Percentiles rank a stretch among this genome's conserved stretches.
Conservation (phyloP, 1,140 invertebrate species). For the Magallana angulata region DNA sequence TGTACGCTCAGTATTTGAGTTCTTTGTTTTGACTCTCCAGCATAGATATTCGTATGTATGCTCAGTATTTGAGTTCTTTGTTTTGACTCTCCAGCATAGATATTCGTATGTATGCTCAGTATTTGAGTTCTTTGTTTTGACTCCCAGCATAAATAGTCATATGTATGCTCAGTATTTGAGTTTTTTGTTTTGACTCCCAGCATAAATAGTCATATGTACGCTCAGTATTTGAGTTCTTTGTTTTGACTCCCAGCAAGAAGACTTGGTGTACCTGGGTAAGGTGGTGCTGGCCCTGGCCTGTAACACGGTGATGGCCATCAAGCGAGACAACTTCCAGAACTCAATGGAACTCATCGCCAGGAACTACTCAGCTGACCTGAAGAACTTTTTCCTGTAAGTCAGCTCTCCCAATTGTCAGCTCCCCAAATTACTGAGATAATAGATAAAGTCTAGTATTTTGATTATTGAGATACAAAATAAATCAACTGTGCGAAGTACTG, state of each 20-base stretch:
- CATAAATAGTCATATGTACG: constrained; percentile 78
- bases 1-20: too few relatives aligned
- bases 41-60: constrained; percentile 78
- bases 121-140: background rate
- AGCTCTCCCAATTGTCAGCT: constrained; percentile 71
- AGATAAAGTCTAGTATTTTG: too few relatives aligned
- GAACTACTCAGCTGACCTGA: constrained; percentile 93
- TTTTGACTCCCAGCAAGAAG: constrained; percentile 87
- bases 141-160: constrained; percentile 81
- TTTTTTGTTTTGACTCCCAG: constrained; percentile 73
- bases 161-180: too few relatives aligned
- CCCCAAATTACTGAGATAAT: too few relatives aligned
- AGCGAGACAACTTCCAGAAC: constrained; percentile 87
- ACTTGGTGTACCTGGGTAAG: constrained; percentile 93
- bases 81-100: constrained; percentile 82
- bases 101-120: too few relatives aligned
- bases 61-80: too few relatives aligned
- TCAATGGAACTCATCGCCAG: constrained; percentile 93
- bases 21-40: constrained; percentile 74
- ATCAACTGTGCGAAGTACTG: too few relatives aligned
- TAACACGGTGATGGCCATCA: constrained; percentile 91
- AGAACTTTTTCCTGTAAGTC: constrained; percentile 94
- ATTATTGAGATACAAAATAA: too few relatives aligned
- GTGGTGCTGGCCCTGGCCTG: constrained; percentile 94
- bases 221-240: too few relatives aligned